phyloP scores from a whole-genome alignment of 2,888 invertebrate genomes.

The Stenodera caucasica region DNA sequence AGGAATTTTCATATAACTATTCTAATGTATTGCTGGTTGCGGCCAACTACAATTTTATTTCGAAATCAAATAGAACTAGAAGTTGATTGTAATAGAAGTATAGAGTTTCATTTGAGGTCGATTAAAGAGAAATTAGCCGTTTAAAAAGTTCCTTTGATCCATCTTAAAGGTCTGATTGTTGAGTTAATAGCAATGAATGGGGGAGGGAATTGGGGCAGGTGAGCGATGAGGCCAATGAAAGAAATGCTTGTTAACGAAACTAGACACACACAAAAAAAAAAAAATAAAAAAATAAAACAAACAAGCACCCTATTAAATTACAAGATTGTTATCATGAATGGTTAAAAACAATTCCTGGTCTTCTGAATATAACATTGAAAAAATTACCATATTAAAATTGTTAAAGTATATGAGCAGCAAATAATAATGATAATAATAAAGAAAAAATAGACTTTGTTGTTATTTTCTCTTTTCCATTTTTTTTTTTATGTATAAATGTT shows the following conservation, averaged over 20 bases:
- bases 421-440: too few species aligned
- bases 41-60: background rate
- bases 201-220: background rate
- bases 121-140: background rate
- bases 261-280: background rate
- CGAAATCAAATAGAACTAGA: too few species aligned
- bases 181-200: background rate
- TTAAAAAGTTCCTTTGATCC: background rate
- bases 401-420: background rate
- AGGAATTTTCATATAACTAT: background rate
- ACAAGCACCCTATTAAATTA: conserved; percentile 6
- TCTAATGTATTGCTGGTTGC: background rate
- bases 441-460: conserved; percentile 7
- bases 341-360: conserved; percentile 4
- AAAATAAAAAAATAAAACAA: too few species aligned
- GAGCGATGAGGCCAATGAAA: background rate
- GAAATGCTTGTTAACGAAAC: conserved; percentile 1
- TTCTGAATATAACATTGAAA: conserved; percentile 1
- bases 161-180: background rate
- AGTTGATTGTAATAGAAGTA: too few species aligned
- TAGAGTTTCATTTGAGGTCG: background rate
- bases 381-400: conserved; percentile 8
- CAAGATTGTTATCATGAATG: conserved; percentile 8
- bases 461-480: too few species aligned
- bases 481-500: conserved; percentile 4